phyloP scores from a whole-genome alignment of 64 coral and sea anemone genomes.

The Stichodactyla mertensii region DNA sequence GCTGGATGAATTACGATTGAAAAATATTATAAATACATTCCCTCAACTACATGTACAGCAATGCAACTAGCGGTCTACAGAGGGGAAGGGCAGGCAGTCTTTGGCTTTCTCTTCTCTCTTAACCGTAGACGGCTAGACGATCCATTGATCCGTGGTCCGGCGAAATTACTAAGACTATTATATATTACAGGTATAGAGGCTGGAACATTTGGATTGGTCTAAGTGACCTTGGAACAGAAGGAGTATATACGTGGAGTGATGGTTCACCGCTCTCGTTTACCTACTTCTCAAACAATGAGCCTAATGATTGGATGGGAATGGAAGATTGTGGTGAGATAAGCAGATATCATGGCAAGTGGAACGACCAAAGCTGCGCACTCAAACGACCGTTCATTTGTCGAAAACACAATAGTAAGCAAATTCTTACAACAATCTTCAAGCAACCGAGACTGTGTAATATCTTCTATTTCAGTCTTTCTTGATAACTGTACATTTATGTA shows the following conservation, averaged over 20 bases:
- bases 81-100: too few species aligned
- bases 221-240: slow-evolving; percentile 59
- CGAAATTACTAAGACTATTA: too few species aligned
- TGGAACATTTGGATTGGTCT: slow-evolving; percentile 66
- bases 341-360: slow-evolving; percentile 58
- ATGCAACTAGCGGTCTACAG: too few species aligned
- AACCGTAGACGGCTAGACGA: too few species aligned
- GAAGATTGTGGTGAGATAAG: slow-evolving; percentile 77
- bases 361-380: slow-evolving; percentile 47
- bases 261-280: slow-evolving; percentile 42
- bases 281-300: slow-evolving; percentile 45
- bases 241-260: slow-evolving; percentile 73
- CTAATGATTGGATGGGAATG: slow-evolving; percentile 59
- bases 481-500: not conserved
- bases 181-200: not conserved
- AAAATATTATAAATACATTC: too few species aligned
- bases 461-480: too few species aligned
- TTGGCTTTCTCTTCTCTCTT: too few species aligned
- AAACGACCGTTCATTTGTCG: slow-evolving; percentile 69
- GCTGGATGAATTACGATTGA: too few species aligned
- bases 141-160: too few species aligned
- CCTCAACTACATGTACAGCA: too few species aligned
- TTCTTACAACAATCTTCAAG: too few species aligned
- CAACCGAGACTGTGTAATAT: too few species aligned
- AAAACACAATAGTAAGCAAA: slow-evolving; percentile 69